A percentile compares a stretch with the other conserved stretches of the same genome.
These are phyloP conservation scores for Amphiduros pacificus DNA, from an alignment of 2,888 invertebrate species.

Conservation along the genomic window DNA sequence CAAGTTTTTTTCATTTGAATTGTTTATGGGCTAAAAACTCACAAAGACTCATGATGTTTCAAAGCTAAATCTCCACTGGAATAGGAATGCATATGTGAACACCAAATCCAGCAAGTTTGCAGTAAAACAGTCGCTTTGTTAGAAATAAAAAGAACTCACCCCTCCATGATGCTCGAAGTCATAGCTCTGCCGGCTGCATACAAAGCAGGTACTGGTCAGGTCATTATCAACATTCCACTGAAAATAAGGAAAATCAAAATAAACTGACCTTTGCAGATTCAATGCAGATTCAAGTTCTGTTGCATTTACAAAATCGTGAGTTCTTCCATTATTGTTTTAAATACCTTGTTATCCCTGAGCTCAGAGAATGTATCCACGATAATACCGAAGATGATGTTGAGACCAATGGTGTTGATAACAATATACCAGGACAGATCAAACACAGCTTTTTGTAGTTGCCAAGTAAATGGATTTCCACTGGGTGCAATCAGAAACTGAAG, in stretches of 20 bases:
- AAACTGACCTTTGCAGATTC: no score
- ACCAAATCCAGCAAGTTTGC: no score
- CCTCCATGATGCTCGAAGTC: constrained; percentile 58
- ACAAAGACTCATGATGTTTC: no score
- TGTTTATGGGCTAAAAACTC: no score
- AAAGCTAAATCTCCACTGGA: no score
- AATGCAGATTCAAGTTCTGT: no score
- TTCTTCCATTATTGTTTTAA: no score
- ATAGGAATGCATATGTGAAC: no score
- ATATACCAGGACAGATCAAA: constrained; percentile 57
- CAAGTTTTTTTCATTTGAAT: no score
- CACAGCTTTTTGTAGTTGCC: constrained; percentile 40
- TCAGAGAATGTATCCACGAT: constrained; percentile 59
- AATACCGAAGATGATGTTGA: constrained; percentile 59
- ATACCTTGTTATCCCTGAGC: constrained; percentile 56
- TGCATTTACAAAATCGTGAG: no score
- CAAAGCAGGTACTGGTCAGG: constrained; percentile 55
- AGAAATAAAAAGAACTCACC: constrained; percentile 44
- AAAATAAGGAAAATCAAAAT: no score
- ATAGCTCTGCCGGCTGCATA: constrained; percentile 56
- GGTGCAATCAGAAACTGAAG: constrained; percentile 30
- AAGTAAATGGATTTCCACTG: constrained; percentile 31
- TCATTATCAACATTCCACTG: constrained; percentile 59
- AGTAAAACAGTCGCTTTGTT: no score
- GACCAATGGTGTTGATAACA: constrained; percentile 55